Percentiles rank a stretch among this genome's conserved stretches.
Evolutionary conservation across 1,140 invertebrate genomes (phyloP).

Genomic region (Tachypleus tridentatus): DNA sequence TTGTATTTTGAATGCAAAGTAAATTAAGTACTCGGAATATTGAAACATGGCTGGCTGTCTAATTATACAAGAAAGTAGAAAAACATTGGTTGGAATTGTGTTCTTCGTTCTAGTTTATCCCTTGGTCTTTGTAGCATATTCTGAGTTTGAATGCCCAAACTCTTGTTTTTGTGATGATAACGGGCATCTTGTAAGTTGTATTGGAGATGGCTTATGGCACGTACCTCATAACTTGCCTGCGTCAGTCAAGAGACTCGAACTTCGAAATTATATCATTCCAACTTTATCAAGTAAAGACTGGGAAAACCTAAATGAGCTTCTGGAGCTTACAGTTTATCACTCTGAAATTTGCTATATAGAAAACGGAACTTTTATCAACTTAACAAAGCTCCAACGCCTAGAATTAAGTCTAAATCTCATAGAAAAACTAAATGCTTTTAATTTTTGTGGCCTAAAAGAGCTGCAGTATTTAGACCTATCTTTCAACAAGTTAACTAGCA

Average conservation of each 20-base stretch:
- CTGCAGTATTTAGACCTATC: slow-evolving; percentile 36
- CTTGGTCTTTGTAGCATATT: no score
- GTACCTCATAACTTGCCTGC: background rate
- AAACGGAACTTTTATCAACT: slow-evolving; percentile 27
- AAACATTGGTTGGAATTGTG: no score
- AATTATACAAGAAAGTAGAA: no score
- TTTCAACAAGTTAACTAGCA: slow-evolving; percentile 32
- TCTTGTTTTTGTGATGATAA: background rate
- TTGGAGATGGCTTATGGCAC: background rate
- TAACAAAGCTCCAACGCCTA: slow-evolving; percentile 47
- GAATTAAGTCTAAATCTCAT: slow-evolving; percentile 56
- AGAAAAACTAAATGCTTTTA: slow-evolving; percentile 39
- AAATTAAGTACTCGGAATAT: no score
- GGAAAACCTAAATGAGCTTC: background rate
- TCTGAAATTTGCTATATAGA: background rate
- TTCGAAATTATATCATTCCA: background rate
- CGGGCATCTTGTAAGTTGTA: background rate
- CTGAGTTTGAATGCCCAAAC: background rate
- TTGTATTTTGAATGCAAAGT: no score
- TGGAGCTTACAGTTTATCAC: background rate
- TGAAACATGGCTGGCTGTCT: no score
- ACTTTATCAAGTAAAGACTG: background rate
- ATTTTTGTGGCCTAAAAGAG: slow-evolving; percentile 37
- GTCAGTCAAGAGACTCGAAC: background rate
- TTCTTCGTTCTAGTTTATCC: no score